Base-by-base conservation (phyloP, 2,888 invertebrate species). In the Leucophenga montana region DNA sequence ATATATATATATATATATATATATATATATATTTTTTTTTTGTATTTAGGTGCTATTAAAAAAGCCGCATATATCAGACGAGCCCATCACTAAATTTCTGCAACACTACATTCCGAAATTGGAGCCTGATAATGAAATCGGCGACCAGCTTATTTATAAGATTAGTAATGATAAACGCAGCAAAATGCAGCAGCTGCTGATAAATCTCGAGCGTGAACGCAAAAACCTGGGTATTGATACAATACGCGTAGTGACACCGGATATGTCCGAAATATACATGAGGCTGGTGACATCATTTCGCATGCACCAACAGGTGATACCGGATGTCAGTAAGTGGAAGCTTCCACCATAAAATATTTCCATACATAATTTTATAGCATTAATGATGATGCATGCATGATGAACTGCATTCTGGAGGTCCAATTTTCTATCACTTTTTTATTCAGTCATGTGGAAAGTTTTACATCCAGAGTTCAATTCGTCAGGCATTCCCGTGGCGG, bases 241-340 rank as follows among this genome's bases (percentile, higher is more conserved):
- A 67, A 69, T 86, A 18, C 74, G 78, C 16, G 72, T 85, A 11
- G 70, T 82, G 27, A 75, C 81, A 9, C 69, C 79, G 9, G 83
- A 84, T 39, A 64, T 85, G 57, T 75, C 77, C 0, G 86, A 85
- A 22, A 76, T 84, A 2, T 84, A 81, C 33, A 85, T 84, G 85
- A 75, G 74, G 53, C 27, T 86, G 62, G 77, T 77, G 0, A 77
- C 73, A 53, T 74, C 81, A 1, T 83, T 74, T 74, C 79, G 78
- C 1, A 27, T 77, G 13, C 75, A 75, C 20, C 74, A 78, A 18
- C 85, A 85, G 66, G 66, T 76, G 3, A 79, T 85, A 27, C 74
- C 79, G 13, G 81, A 83, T 75, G 76, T 80, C 71, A 79, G 85
- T 84, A 73, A 79, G 85, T 84, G 18, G 9, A 27, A 27, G 27